Percentiles rank a stretch among this genome's conserved stretches.
Conservation (phyloP, 2,888 invertebrate genomes). For the Lissonota sp. region DNA sequence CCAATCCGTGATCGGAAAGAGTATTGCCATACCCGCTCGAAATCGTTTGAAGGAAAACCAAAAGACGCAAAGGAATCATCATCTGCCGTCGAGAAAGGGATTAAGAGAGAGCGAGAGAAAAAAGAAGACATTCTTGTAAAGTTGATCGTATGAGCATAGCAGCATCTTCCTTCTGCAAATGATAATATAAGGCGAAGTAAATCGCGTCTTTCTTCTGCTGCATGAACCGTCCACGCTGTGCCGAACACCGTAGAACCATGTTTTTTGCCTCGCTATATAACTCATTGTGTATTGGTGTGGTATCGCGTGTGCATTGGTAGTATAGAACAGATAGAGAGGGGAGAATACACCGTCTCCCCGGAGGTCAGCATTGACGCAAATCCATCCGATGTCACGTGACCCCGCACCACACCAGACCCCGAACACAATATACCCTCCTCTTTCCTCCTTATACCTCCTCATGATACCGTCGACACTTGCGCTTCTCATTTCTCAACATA, state of each 20-base stretch:
- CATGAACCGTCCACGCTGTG: conserved; percentile 3
- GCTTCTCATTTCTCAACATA: conserved; percentile 28
- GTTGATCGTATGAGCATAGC: too few relatives aligned
- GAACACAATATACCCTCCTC: conserved; percentile 67
- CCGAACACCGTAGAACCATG: conserved; percentile 36
- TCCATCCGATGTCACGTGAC: conserved; percentile 87
- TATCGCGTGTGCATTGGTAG: conserved; percentile 5
- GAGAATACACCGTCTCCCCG: conserved; percentile 84
- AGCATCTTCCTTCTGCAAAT: too few relatives aligned
- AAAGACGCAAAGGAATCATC: too few relatives aligned
- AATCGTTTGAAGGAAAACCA: too few relatives aligned
- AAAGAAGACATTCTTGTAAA: too few relatives aligned
- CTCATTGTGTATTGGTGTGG: background rate
- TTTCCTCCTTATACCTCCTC: conserved; percentile 44
- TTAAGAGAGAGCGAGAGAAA: too few relatives aligned
- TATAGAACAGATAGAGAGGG: conserved; percentile 27
- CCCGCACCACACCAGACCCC: conserved; percentile 71
- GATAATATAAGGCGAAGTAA: too few relatives aligned
- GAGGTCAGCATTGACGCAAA: conserved; percentile 91
- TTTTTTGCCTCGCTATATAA: conserved; percentile 17
- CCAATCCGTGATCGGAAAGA: background rate
- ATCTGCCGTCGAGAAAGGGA: too few relatives aligned
- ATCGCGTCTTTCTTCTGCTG: background rate
- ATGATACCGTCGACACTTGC: conserved; percentile 40
- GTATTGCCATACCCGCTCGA: too few relatives aligned